Conservation (phyloP, 2,797 vertebrate species). For the Cynopterus sphinx region DNA sequence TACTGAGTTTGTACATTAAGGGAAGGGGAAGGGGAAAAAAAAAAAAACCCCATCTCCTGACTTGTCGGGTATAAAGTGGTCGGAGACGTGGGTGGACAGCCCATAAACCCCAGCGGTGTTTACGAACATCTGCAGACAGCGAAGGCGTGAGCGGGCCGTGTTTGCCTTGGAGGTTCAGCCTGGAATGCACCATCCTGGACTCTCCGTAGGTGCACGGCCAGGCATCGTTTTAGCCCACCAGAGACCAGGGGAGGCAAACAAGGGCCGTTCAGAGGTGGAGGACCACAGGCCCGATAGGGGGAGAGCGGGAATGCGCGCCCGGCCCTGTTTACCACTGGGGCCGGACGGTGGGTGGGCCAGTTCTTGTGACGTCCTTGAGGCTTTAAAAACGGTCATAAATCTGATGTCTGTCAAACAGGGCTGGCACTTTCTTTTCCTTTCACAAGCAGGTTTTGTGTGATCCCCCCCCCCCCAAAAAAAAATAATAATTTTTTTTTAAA, state of each 20-base stretch:
- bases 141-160: conserved; percentile 69
- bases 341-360: conserved; percentile 70
- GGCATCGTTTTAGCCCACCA: conserved; percentile 74
- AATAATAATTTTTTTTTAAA: not conserved
- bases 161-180: conserved; percentile 85
- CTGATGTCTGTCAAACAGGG: conserved; percentile 66
- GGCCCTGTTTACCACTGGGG: conserved; percentile 69
- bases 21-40: not conserved
- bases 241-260: conserved; percentile 42
- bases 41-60: not conserved
- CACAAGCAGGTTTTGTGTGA: conserved; percentile 71
- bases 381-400: conserved; percentile 74
- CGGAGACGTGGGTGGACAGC: conserved; percentile 55
- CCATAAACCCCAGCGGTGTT: conserved; percentile 47
- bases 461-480: not conserved
- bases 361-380: conserved; percentile 77
- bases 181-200: conserved; percentile 64
- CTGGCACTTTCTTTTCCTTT: conserved; percentile 72
- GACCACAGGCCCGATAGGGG: not conserved
- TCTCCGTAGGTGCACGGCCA: conserved; percentile 43
- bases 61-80: not conserved
- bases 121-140: conserved; percentile 64
- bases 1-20: not conserved
- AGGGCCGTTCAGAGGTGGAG: conserved; percentile 24
- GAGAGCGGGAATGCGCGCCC: not conserved